These are phyloP conservation scores for Pitta sordida DNA, from an alignment of 2,113 vertebrate species.

Conservation along the genomic window DNA sequence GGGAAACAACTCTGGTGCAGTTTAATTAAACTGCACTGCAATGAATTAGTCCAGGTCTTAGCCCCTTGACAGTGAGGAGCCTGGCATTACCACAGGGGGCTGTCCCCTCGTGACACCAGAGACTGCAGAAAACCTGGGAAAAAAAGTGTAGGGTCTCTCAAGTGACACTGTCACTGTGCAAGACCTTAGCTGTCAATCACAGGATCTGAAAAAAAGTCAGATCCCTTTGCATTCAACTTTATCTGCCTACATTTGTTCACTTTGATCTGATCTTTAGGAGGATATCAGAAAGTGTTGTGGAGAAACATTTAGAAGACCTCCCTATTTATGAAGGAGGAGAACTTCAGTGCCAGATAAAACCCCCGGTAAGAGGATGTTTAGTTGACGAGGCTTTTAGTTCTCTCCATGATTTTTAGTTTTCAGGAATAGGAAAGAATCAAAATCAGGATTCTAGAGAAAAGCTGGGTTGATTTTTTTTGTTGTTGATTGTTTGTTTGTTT, in stretches of 20 bases:
- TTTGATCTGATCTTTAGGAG: conserved; percentile 19
- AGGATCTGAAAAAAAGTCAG: not conserved
- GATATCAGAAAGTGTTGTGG: not conserved
- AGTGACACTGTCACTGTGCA: conserved; percentile 70
- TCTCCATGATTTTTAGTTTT: not conserved
- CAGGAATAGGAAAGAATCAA: fast-evolving
- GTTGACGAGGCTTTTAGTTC: not conserved
- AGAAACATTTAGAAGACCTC: not conserved
- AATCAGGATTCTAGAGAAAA: not conserved
- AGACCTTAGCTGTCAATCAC: conserved; percentile 75
- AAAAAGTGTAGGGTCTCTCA: conserved; percentile 63
- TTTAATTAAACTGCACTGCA: conserved; percentile 89
- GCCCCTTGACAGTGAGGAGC: conserved; percentile 80
- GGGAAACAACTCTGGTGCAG: conserved; percentile 86
- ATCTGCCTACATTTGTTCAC: not conserved
- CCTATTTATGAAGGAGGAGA: not conserved
- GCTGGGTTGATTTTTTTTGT: not conserved
- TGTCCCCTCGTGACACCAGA: conserved; percentile 75
- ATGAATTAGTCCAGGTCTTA: conserved; percentile 86
- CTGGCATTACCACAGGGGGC: conserved; percentile 78
- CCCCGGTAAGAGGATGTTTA: fast-evolving
- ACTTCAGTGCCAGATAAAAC: not conserved
- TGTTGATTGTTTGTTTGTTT: not conserved
- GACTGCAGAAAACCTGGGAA: conserved; percentile 76
- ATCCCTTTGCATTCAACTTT: conserved; percentile 10